A percentile compares a stretch with the other conserved stretches of the same genome.
These are phyloP conservation scores for Drosophila sp. DNA, from an alignment of 1,140 invertebrate genomes.

Conservation along the genomic window DNA sequence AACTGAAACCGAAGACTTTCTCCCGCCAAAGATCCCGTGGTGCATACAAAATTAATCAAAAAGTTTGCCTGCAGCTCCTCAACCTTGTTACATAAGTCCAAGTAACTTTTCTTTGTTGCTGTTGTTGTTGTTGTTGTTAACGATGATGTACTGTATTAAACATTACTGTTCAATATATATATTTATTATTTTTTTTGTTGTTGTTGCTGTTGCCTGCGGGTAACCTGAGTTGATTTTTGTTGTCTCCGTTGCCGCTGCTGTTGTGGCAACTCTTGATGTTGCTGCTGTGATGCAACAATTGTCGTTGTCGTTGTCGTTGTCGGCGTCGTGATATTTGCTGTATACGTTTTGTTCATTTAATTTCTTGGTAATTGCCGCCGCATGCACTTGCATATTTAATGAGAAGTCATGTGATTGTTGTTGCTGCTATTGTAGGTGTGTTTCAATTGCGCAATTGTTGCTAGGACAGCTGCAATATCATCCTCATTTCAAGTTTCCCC, in stretches of 20 bases:
- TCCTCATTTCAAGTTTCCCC: constrained; percentile 9
- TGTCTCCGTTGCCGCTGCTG: constrained; percentile 14
- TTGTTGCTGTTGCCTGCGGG: constrained; percentile 41
- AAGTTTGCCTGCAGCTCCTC: constrained; percentile 63
- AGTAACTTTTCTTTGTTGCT: constrained; percentile 9
- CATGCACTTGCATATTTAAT: constrained; percentile 81
- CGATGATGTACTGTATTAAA: constrained; percentile 40
- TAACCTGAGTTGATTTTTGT: constrained; percentile 55
- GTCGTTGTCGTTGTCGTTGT: constrained; percentile 42
- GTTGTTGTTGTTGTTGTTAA: neutral
- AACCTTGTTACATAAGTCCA: constrained; percentile 71
- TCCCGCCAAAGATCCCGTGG: constrained; percentile 61
- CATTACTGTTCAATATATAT: constrained; percentile 67
- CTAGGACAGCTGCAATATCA: constrained; percentile 27
- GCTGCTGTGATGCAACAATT: constrained; percentile 40
- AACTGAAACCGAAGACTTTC: constrained; percentile 51
- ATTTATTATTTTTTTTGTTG: no score
- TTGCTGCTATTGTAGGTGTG: constrained; percentile 31
- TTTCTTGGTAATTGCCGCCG: constrained; percentile 77
- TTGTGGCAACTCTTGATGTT: constrained; percentile 34
- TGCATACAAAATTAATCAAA: constrained; percentile 73
- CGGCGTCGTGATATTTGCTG: constrained; percentile 47
- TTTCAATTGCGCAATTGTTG: constrained; percentile 47
- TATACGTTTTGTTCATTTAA: constrained; percentile 76
- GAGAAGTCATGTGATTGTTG: constrained; percentile 41